Evolutionary conservation across 2,797 vertebrate genomes (phyloP).

Genomic region (Miichthys miiuy): DNA sequence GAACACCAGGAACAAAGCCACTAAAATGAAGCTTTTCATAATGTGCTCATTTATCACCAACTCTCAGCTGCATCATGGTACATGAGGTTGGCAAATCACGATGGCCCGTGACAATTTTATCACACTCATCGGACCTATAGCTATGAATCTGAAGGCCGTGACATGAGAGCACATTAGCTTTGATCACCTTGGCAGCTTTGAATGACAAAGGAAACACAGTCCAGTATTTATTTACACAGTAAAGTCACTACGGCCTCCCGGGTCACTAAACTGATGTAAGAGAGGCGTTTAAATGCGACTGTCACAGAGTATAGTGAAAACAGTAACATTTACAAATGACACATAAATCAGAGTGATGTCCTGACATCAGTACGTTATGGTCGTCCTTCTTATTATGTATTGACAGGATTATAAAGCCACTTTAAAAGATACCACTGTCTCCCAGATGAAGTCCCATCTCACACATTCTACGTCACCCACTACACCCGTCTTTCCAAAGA

Average conservation of each 20-base stretch:
- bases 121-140: constrained; percentile 5
- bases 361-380: too few relatives aligned
- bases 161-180: constrained; percentile 33
- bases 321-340: background rate
- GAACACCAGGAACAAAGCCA: constrained; percentile 44
- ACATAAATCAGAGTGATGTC: background rate
- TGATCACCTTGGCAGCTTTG: constrained; percentile 28
- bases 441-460: constrained; percentile 7
- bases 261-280: background rate
- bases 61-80: constrained; percentile 24
- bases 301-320: background rate
- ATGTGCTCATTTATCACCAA: constrained; percentile 67
- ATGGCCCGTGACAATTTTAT: constrained; percentile 36
- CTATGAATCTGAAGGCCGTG: constrained; percentile 46
- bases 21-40: constrained; percentile 52
- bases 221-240: constrained; percentile 30
- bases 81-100: constrained; percentile 35
- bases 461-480: background rate
- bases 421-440: constrained; percentile 16
- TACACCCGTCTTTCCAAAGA: background rate
- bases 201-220: constrained; percentile 14
- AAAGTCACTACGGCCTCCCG: background rate
- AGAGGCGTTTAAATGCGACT: background rate
- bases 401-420: constrained; percentile 8
- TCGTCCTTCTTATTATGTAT: background rate